These are phyloP conservation scores for Theocolax elegans DNA, from an alignment of 1,140 invertebrate species.

Conservation along the genomic window DNA sequence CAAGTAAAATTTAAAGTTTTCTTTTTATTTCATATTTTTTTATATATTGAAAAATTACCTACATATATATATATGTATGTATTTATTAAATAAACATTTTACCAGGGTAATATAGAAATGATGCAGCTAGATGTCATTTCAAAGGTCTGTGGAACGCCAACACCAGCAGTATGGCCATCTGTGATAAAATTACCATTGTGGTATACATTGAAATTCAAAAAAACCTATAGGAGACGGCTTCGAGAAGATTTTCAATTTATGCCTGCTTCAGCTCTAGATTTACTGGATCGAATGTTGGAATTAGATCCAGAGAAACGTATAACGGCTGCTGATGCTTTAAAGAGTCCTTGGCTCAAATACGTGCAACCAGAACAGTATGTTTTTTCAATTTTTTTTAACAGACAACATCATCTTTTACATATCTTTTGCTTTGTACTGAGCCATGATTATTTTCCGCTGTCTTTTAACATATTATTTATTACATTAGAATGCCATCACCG, in stretches of 20 bases:
- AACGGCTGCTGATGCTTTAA: slow-evolving; percentile 93
- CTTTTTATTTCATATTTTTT: not conserved
- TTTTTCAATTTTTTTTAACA: slow-evolving; percentile 36
- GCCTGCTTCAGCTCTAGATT: slow-evolving; percentile 88
- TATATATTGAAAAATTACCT: not conserved
- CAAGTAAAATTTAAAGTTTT: slow-evolving; percentile 70
- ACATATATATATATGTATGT: not conserved
- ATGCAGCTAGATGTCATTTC: slow-evolving; percentile 96
- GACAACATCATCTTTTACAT: not conserved
- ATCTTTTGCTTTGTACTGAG: not conserved
- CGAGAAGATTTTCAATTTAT: slow-evolving; percentile 94
- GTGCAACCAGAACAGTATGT: slow-evolving; percentile 91
- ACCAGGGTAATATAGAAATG: slow-evolving; percentile 90
- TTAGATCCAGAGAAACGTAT: slow-evolving; percentile 94
- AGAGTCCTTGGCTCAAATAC: slow-evolving; percentile 93
- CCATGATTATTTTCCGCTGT: not conserved
- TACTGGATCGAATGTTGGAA: slow-evolving; percentile 96
- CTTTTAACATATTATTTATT: slow-evolving; percentile 15
- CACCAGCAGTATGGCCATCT: slow-evolving; percentile 97
- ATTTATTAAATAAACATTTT: slow-evolving; percentile 31
- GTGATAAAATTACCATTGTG: slow-evolving; percentile 95
- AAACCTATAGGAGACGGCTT: slow-evolving; percentile 86
- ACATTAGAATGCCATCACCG: slow-evolving; percentile 80
- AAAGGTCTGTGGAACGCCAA: slow-evolving; percentile 93
- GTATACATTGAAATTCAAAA: slow-evolving; percentile 92